These are phyloP conservation scores for Sinonovacula constricta DNA, from an alignment of 1,140 invertebrate species.

Conservation along the genomic window DNA sequence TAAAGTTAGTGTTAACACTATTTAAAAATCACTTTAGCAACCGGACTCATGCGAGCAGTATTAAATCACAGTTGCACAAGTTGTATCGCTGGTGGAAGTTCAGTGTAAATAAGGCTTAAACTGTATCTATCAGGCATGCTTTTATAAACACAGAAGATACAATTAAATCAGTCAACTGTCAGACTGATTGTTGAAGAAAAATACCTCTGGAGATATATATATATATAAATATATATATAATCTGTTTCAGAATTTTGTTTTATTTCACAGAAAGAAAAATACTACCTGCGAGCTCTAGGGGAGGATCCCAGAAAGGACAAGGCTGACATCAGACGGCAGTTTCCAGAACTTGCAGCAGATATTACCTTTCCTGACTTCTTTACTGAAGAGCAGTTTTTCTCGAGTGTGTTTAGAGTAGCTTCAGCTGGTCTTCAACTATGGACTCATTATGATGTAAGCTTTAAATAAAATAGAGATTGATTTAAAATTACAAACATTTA, in stretches of 20 bases:
- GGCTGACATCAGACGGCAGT: constrained; percentile 79
- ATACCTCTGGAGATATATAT: neutral
- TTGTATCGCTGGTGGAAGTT: neutral
- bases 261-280: constrained; percentile 77
- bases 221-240: neutral
- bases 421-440: constrained; percentile 81
- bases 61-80: no score
- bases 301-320: constrained; percentile 80
- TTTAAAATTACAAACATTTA: no score
- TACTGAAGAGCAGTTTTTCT: constrained; percentile 79
- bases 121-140: no score
- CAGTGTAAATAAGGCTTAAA: neutral
- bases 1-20: no score
- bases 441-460: constrained; percentile 84
- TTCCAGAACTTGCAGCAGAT: constrained; percentile 80
- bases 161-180: neutral
- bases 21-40: no score
- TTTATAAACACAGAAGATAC: no score
- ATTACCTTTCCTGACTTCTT: constrained; percentile 80
- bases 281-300: constrained; percentile 82
- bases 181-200: neutral
- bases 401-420: constrained; percentile 82
- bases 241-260: neutral
- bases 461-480: no score
- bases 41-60: no score